phyloP scores from a whole-genome alignment of 2,888 invertebrate genomes.

The Drosophila anceps region DNA sequence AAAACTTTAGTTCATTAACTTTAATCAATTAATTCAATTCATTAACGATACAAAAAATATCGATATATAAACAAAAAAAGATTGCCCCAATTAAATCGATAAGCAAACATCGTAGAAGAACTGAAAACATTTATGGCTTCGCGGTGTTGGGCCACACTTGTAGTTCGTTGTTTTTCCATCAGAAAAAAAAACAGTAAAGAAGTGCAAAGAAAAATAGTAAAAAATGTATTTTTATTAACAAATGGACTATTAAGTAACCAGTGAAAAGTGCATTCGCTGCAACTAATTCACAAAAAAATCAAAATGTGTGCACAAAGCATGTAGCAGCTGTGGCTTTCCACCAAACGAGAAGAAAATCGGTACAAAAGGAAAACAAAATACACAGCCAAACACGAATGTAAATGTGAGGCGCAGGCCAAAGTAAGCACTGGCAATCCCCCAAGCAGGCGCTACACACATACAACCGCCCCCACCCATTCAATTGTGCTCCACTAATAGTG shows the following conservation, averaged over 20 bases:
- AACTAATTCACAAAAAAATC: slow-evolving; percentile 24
- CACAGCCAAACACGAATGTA: slow-evolving; percentile 68
- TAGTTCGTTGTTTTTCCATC: slow-evolving; percentile 56
- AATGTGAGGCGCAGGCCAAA: slow-evolving; percentile 67
- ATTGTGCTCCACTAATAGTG: slow-evolving; percentile 32
- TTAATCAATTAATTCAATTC: no score
- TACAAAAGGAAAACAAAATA: slow-evolving; percentile 64
- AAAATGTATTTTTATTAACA: slow-evolving; percentile 47
- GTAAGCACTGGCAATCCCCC: slow-evolving; percentile 63
- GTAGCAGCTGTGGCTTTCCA: slow-evolving; percentile 46
- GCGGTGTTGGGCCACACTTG: slow-evolving; percentile 42
- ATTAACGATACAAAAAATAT: not conserved
- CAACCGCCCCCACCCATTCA: not conserved
- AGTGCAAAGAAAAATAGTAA: slow-evolving; percentile 40
- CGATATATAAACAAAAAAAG: slow-evolving; percentile 3
- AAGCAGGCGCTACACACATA: slow-evolving; percentile 20
- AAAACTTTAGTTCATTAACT: not conserved
- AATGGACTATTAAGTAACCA: slow-evolving; percentile 16
- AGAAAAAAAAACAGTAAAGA: slow-evolving; percentile 58
- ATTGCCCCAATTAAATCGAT: slow-evolving; percentile 16
- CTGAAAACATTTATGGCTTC: slow-evolving; percentile 37
- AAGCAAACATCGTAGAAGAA: not conserved
- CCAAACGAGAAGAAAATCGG: slow-evolving; percentile 60
- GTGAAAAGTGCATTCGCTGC: slow-evolving; percentile 42
- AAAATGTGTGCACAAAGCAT: slow-evolving; percentile 48